Evolutionary conservation across 1,140 invertebrate genomes (phyloP), one percentile per base, ranked within the genome.

Genomic region (Bactericera cockerelli): DNA sequence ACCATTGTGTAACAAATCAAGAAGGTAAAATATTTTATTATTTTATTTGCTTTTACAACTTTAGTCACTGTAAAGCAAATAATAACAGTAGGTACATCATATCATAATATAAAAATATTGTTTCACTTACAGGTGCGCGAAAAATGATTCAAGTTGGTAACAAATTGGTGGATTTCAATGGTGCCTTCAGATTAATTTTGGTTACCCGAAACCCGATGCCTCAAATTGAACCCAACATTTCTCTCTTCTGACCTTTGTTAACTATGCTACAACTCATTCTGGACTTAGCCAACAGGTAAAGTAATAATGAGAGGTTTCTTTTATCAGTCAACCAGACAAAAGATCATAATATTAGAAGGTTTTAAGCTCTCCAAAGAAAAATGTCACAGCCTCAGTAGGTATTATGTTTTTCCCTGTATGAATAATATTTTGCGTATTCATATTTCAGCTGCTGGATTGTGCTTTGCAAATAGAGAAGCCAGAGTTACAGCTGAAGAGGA

Each of bases 201-300:
- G 80, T 83, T 1, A 89, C 87, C 1, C 76, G 86, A 63, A 82
- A 83, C 62, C 74, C 81, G 14, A 72, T 77, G 31, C 71, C 82
- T 42, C 70, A 77, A 63, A 68, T 87, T 54, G 74, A 77, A 42
- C 74, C 81, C 57, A 76, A 86, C 71, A 72, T 78, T 57, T 66
- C 70, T 70, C 82, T 42, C 67, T 82, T 8, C 70, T 91, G n/a
- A 81, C 80, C 3, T 72, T 79, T 31, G 76, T 93, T 14, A 87
- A 89, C 71, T 94, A 94, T 68, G 86, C 88, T 0, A 86, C 89
- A 11, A 91, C 89, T 1, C 75, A 80, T 24, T 80, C 86, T 49
- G 88, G 89, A 1, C 76, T 95, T 0, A 81, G 79, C 31, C 78
- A 80, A 63, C 86, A 76, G 78, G 83, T 86, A 69, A n/a, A n/a